Evolutionary conservation across 53 echinoderm and acorn worm genomes (phyloP), one percentile per base, ranked within the genome.

Genomic region (Echinarachnius parma): DNA sequence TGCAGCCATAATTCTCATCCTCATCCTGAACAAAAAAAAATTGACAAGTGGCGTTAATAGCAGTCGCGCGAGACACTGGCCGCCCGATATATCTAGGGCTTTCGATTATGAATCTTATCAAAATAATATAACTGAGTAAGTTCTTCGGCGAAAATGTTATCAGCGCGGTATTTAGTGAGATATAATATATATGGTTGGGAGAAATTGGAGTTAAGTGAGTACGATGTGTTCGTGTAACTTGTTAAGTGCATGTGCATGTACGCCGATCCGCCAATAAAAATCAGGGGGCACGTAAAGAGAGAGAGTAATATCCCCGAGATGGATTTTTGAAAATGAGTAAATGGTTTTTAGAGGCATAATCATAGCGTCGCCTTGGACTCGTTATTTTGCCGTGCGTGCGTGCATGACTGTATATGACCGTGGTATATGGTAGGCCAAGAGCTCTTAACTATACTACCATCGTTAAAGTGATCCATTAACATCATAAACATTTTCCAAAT

Each of bases 11-110:
- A 50, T 68, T 68, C 37, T 68, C 52, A 68, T 68, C 50, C 2
- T 22, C 20, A 9, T 68, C 20, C 39, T 23, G 63, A 32, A n/a
- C n/a, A n/a, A n/a, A n/a, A n/a, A 49, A 28, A 68, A 20, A 27
- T 52, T 68, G 52, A 68, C 68, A 68, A 68, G 32, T n/a, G 52
- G 68, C 68, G 52, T 68, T 68, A 68, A 68, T 53, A 68, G 53
- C 52, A 19, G 16, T 2, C 22, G 34, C 34, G 34, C n/a, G n/a
- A n/a, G n/a, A n/a, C n/a, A n/a, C n/a, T 32, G n/a, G 32, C 68
- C 32, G 8, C 20, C 31, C 32, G 49, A 33, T n/a, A n/a, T n/a
- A n/a, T n/a, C 46, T 5, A 13, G 46, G 62, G 9, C 32, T 68
- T 52, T 20, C 37, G 68, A 7, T 50, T 48, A 46, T 48, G 32